A percentile compares a stretch with the other conserved stretches of the same genome.
Evolutionary conservation across 2,797 vertebrate species (phyloP).

Genomic region (Rousettus madagascariensis): DNA sequence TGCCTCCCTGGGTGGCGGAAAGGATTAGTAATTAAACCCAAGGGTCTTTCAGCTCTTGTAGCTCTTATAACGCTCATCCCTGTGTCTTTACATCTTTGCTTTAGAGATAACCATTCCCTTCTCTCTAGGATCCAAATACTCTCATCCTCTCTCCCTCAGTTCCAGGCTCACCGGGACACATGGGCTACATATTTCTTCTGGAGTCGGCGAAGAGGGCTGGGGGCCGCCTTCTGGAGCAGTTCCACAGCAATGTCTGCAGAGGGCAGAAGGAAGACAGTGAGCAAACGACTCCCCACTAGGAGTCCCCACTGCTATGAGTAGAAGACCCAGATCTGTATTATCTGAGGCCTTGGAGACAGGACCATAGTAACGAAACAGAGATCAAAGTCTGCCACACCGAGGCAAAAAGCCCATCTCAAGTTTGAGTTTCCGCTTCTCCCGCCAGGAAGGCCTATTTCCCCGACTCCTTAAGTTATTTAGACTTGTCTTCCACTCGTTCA

Average conservation of each 20-base stretch:
- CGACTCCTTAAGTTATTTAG: neutral
- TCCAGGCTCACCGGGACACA: conserved; percentile 91
- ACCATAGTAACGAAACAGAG: neutral
- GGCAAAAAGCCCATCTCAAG: neutral
- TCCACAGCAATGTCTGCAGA: conserved; percentile 96
- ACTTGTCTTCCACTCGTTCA: neutral
- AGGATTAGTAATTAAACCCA: conserved; percentile 47
- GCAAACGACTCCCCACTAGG: neutral
- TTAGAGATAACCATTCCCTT: neutral
- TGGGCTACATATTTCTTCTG: conserved; percentile 98
- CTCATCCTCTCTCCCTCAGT: neutral
- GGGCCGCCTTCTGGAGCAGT: conserved; percentile 97
- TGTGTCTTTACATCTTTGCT: neutral
- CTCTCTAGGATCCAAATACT: neutral
- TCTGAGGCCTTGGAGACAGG: neutral
- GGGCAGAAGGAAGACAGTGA: neutral
- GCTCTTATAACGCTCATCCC: neutral
- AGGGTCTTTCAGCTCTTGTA: neutral
- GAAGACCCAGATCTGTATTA: neutral
- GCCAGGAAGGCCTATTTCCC: neutral
- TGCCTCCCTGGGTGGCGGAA: conserved; percentile 89
- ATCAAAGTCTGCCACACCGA: neutral
- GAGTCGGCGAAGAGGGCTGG: conserved; percentile 95
- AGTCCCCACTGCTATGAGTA: neutral
- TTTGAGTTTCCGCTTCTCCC: conserved; percentile 15